Conservation (phyloP, 2,888 invertebrate species). For the Tortrix viridana region DNA sequence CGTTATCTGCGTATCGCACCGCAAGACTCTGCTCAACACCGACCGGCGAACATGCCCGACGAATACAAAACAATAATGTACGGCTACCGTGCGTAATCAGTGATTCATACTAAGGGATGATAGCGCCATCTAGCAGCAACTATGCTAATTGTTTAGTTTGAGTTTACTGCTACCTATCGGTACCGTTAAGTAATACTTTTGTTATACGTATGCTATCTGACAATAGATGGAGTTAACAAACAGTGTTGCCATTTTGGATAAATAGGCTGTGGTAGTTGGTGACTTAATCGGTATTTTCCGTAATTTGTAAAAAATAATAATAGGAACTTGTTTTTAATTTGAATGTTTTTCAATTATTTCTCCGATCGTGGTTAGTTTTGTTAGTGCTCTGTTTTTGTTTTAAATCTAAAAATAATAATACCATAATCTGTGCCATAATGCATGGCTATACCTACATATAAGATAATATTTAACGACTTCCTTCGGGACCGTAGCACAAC, state of each 20-base stretch:
- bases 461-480: background rate
- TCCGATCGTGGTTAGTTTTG: too few relatives aligned
- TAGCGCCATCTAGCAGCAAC: conserved; percentile 44
- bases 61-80: conserved; percentile 70
- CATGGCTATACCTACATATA: too few relatives aligned
- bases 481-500: conserved; percentile 7
- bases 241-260: conserved; percentile 15
- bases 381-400: too few relatives aligned
- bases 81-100: conserved; percentile 37
- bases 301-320: background rate
- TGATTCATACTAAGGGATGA: conserved; percentile 19
- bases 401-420: too few relatives aligned
- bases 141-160: conserved; percentile 3
- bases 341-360: too few relatives aligned
- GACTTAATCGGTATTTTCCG: background rate
- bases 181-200: conserved; percentile 20
- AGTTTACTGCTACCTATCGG: conserved; percentile 54
- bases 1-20: conserved; percentile 62
- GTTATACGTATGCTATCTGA: conserved; percentile 44
- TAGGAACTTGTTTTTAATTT: too few relatives aligned
- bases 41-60: conserved; percentile 63
- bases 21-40: conserved; percentile 58
- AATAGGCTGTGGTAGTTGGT: background rate
- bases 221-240: conserved; percentile 46
- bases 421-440: too few relatives aligned